Evolutionary conservation across 2,888 invertebrate species (phyloP), one percentile per base, ranked within the genome.

Genomic region (Platycnemis pennipes): DNA sequence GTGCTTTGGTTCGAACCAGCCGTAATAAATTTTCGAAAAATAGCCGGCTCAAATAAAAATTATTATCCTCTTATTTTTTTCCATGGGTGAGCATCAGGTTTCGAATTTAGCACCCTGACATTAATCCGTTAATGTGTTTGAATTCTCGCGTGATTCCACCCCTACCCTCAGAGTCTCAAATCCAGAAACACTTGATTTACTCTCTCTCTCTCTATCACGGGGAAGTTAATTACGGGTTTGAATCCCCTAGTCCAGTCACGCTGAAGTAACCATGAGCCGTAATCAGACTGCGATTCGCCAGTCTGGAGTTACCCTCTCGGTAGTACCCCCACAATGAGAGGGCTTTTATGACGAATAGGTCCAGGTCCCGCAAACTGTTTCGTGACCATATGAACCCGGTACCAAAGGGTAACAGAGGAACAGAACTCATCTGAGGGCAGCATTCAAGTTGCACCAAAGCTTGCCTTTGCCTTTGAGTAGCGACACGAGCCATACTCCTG

Each of bases 201-300:
- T 45, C 87, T 19, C 46, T 11, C 86, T 46, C 42, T 88, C 46
- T 11, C 86, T 46, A 13, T 88, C 31, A 31, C 13, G 49, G 42
- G 63, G 77, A 56, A 89, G 31, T 89, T 63, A 89, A 89, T 56
- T 56, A 56, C 53, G 37, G 53, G 89, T 89, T 53, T 89, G 22
- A 53, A 37, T 89, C 42, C 46, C 16, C 31, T 2, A 4, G 89
- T 16, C 37, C 22, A 11, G 89, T 89, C 89, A 56, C 56, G 89
- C 31, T 44, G 42, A 42, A 42, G 37, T 8, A 89, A 56, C 37
- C 56, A 56, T 11, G 56, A 8, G 37, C 26, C 22, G 89, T 44
- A 63, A 89, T 42, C 26, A 44, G 89, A 89, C 56, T 56, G 13
- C 31, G 56, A 37, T 56, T 37, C 37, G 7, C 56, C 26, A 42